Conservation (phyloP, 2,888 invertebrate species). For the Apamea monoglypha region DNA sequence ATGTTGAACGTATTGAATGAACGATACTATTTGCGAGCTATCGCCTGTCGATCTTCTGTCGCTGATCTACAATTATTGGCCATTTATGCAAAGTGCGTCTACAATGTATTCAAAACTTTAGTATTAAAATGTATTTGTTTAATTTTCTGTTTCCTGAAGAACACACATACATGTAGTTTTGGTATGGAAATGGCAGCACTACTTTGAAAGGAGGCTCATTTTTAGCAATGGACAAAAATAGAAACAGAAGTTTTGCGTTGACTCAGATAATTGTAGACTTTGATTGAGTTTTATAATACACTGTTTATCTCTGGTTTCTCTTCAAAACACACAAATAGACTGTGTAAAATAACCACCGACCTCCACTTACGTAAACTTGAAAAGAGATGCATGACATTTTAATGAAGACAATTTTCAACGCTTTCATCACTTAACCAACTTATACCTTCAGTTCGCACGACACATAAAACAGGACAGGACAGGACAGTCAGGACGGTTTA, state of each 20-base stretch:
- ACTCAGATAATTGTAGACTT: too few species aligned
- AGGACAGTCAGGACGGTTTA: too few species aligned
- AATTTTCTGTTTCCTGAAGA: background rate
- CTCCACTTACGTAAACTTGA: too few species aligned
- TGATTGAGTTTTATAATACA: too few species aligned
- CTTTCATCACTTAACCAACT: too few species aligned
- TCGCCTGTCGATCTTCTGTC: constrained; percentile 67
- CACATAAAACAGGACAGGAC: background rate
- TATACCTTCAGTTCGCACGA: background rate
- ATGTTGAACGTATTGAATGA: constrained; percentile 68
- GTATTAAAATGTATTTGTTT: background rate
- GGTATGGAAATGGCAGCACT: background rate
- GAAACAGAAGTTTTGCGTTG: too few species aligned
- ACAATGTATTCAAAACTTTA: constrained; percentile 36
- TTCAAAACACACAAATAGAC: too few species aligned
- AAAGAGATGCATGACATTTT: background rate
- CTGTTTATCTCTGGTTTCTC: too few species aligned
- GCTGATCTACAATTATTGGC: constrained; percentile 64
- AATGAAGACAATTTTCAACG: background rate
- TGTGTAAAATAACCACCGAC: too few species aligned
- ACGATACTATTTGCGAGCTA: constrained; percentile 64
- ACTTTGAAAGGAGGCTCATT: background rate
- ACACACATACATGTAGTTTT: background rate
- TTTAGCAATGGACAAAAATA: too few species aligned
- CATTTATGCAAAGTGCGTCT: constrained; percentile 52